phyloP scores from a whole-genome alignment of 2,888 invertebrate genomes.

The Gymnocheta viridis region DNA sequence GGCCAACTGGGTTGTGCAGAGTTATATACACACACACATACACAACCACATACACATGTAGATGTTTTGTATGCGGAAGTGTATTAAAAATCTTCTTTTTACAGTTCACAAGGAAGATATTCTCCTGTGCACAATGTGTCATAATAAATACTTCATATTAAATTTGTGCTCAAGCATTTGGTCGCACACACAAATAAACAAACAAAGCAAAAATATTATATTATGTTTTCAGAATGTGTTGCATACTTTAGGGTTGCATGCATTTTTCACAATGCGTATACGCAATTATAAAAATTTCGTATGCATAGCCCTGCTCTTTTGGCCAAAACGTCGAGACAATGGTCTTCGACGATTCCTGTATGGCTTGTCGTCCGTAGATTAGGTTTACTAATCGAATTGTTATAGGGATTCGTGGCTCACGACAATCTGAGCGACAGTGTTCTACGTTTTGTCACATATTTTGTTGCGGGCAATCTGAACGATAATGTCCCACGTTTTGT shows the following conservation, averaged over 20 bases:
- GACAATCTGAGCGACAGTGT: too few relatives aligned
- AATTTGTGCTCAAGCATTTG: constrained; percentile 31
- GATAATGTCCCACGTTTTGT: too few relatives aligned
- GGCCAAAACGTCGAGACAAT: too few relatives aligned
- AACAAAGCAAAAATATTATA: background rate
- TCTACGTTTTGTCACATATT: too few relatives aligned
- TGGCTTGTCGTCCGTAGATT: too few relatives aligned
- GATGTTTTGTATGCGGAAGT: background rate
- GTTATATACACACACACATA: background rate
- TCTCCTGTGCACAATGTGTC: constrained; percentile 43
- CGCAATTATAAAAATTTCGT: background rate
- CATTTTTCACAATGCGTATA: constrained; percentile 1
- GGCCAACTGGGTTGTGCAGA: background rate
- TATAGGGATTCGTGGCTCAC: too few relatives aligned
- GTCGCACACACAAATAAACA: background rate
- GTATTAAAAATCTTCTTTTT: constrained; percentile 11
- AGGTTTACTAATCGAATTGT: too few relatives aligned
- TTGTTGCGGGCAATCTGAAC: too few relatives aligned
- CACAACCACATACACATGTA: background rate
- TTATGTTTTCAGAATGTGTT: background rate
- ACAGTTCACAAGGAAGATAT: constrained; percentile 9
- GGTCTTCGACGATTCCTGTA: too few relatives aligned
- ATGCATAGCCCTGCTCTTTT: too few relatives aligned
- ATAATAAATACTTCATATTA: constrained; percentile 48
- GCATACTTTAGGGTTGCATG: constrained; percentile 43